phyloP scores from a whole-genome alignment of 2,113 vertebrate genomes.

The Perognathus longimembris region DNA sequence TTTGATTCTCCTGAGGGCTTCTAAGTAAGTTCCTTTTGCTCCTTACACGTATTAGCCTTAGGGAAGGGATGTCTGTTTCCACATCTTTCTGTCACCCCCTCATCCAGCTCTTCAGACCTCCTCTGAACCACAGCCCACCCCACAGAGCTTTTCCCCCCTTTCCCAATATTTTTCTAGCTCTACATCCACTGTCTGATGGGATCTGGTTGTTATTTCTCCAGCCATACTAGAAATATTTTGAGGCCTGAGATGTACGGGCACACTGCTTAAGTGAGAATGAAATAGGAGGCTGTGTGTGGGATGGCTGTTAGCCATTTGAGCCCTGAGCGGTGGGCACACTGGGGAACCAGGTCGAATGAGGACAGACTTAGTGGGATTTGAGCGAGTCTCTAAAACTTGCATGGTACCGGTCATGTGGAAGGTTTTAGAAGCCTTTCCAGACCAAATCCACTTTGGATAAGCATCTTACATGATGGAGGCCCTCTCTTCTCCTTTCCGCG shows the following conservation, averaged over 20 bases:
- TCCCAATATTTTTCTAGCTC: neutral
- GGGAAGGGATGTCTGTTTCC: neutral
- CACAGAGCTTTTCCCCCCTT: neutral
- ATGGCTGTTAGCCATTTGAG: neutral
- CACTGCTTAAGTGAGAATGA: neutral
- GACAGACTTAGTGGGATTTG: constrained; percentile 62
- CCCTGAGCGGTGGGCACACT: neutral
- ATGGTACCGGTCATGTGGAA: constrained; percentile 69
- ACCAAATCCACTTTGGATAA: constrained; percentile 71
- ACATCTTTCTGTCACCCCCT: neutral
- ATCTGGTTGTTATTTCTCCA: neutral
- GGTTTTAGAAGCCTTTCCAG: constrained; percentile 61
- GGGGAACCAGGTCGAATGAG: neutral
- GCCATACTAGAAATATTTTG: neutral
- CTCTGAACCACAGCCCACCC: too few species aligned
- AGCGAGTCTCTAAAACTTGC: neutral
- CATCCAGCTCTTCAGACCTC: neutral
- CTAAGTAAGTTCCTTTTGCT: neutral
- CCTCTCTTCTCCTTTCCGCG: constrained; percentile 48
- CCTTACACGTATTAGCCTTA: neutral
- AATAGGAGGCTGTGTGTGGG: neutral
- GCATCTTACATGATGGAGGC: constrained; percentile 10
- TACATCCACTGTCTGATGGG: neutral
- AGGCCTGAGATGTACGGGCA: neutral
- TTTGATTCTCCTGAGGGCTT: neutral